Evolutionary conservation across 2,888 invertebrate species (phyloP).

Genomic region (Melieria picta): DNA sequence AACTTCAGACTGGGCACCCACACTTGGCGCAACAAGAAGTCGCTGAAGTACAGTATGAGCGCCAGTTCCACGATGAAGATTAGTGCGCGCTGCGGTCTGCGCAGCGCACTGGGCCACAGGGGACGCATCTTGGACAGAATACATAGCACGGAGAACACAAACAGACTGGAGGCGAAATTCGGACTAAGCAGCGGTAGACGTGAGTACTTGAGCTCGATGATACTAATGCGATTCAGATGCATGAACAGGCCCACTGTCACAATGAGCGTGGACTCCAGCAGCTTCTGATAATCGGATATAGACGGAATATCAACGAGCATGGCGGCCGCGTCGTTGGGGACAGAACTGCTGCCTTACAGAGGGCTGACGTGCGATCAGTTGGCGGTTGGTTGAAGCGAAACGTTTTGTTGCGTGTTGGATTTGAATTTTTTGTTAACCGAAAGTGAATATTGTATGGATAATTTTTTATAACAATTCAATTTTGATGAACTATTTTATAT

Average conservation of each 20-base stretch:
- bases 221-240: conserved; percentile 47
- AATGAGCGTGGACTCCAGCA: conserved; percentile 43
- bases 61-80: conserved; percentile 46
- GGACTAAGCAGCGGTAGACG: conserved; percentile 47
- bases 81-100: conserved; percentile 41
- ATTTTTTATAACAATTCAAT: conserved; percentile 40
- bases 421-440: conserved; percentile 35
- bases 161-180: conserved; percentile 50
- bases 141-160: conserved; percentile 50
- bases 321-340: background rate
- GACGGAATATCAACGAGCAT: conserved; percentile 20
- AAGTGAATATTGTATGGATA: conserved; percentile 31
- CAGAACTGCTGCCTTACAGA: background rate
- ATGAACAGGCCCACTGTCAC: conserved; percentile 47
- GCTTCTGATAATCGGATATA: conserved; percentile 20
- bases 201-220: conserved; percentile 47
- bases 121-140: conserved; percentile 48
- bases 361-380: background rate
- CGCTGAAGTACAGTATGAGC: conserved; percentile 47
- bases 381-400: background rate
- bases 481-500: conserved; percentile 37
- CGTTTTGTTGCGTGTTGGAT: conserved; percentile 4
- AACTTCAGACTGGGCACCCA: conserved; percentile 51
- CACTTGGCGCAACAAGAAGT: conserved; percentile 48
- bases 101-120: conserved; percentile 43